Base-by-base conservation (phyloP, 2,888 invertebrate genomes). In the Nasonovia ribisnigri region DNA sequence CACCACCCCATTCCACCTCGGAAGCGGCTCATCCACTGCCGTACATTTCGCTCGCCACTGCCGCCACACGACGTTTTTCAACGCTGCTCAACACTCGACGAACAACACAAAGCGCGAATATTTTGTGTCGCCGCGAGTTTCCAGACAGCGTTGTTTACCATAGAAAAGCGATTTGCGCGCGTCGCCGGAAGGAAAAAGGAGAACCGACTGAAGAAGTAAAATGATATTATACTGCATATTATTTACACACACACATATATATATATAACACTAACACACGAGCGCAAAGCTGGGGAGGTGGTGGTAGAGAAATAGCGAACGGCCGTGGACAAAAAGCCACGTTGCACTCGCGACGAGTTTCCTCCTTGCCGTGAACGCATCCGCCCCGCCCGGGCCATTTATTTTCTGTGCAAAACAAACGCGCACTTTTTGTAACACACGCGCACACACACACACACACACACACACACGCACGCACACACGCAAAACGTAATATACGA, bases 131-230 rank as follows among this genome's bases (percentile, higher is more conserved):
- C 84, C 84, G 84, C 43, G 91, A 84, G 91, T 91, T 54, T 84
- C 91, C 54, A 77, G 90, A 51, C 90, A 77, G 29, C n/a, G 87
- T 92, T 92, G 88, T 92, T 92, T 92, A 92, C 92, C 92, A 92
- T 92, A 92, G 92, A 92, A 92, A 92, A 92, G 88, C 92, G 92
- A 92, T 92, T 92, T 88, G 88, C 51, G 88, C 60, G 91, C 91
- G 91, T 84, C 91, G 92, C 92, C 92, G 92, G 92, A 92, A 92
- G 92, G 92, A 92, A 92, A 92, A 88, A 92, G 87, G 92, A 92
- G 92, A 42, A 84, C 60, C 57, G 86, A 87, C 57, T 87, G 92
- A 92, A 92, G 92, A 60, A 92, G 92, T 77, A 77, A 60, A 92
- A 92, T 36, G 92, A 67, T 60, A 57, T 86, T 43, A 84, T 77